phyloP scores from a whole-genome alignment of 2,113 vertebrate species.

The Myocastor coypus region DNA sequence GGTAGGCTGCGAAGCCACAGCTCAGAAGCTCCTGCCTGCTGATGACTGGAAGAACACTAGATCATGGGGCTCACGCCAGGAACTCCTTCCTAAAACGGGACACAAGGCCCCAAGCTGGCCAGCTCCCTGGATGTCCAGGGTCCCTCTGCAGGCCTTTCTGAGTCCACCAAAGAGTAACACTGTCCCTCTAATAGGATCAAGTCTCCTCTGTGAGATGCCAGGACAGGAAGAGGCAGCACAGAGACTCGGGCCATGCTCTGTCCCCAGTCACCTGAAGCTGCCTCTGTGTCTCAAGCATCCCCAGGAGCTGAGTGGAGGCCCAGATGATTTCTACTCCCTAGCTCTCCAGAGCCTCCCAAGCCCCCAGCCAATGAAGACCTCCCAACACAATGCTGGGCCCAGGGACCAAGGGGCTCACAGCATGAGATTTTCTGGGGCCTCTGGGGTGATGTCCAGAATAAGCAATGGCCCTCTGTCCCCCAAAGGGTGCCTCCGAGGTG shows the following conservation, averaged over 20 bases:
- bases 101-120: not conserved
- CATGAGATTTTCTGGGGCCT: not conserved
- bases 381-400: no score
- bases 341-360: not conserved
- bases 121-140: not conserved
- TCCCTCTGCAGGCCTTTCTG: not conserved
- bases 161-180: not conserved
- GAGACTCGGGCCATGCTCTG: not conserved
- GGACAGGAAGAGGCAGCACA: not conserved
- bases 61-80: not conserved
- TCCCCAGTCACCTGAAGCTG: not conserved
- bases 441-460: rapidly evolving
- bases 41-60: not conserved
- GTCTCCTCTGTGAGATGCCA: not conserved
- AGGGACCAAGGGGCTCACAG: not conserved
- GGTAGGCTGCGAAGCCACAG: not conserved
- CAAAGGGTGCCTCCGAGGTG: not conserved
- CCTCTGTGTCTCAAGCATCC: not conserved
- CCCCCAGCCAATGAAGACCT: not conserved
- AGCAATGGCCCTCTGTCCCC: not conserved
- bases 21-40: no score
- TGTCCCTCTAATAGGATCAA: not conserved
- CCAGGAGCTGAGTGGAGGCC: not conserved
- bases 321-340: not conserved
- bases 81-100: not conserved